Evolutionary conservation across 2,113 vertebrate genomes (phyloP).

Genomic region (Periophthalmus modestus): DNA sequence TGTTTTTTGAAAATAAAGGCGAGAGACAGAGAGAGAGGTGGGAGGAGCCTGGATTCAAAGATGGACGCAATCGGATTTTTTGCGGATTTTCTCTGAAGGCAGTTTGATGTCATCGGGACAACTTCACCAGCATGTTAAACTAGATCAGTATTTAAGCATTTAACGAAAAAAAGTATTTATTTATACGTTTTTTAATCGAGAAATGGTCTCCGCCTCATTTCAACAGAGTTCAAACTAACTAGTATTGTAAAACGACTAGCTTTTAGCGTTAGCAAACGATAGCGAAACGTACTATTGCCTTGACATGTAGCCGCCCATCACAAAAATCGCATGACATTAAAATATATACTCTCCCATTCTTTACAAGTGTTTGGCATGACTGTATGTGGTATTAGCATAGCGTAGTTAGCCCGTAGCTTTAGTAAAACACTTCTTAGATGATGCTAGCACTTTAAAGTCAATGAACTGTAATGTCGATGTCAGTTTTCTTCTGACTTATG

Average conservation of each 20-base stretch:
- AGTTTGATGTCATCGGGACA: constrained; percentile 20
- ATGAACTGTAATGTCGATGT: not conserved
- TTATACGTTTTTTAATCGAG: not conserved
- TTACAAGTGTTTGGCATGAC: not conserved
- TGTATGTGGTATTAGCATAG: not conserved
- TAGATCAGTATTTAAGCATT: not conserved
- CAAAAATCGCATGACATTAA: not conserved
- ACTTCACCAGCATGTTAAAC: not conserved
- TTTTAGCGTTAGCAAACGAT: not conserved
- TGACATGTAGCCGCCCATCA: not conserved
- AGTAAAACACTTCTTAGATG: not conserved
- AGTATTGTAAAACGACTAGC: not conserved
- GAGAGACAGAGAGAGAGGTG: constrained; percentile 28
- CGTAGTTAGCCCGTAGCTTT: not conserved
- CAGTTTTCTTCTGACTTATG: not conserved
- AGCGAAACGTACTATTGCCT: not conserved
- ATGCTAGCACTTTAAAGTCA: not conserved
- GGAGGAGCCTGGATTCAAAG: not conserved
- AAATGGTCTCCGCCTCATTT: not conserved
- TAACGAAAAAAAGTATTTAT: not conserved
- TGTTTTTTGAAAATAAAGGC: constrained; percentile 35
- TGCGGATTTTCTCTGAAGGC: constrained; percentile 23
- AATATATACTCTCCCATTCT: not conserved
- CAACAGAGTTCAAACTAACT: not conserved
- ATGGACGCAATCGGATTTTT: not conserved